Evolutionary conservation across 2,113 vertebrate species (phyloP).

Genomic region (Nycticebus coucang): DNA sequence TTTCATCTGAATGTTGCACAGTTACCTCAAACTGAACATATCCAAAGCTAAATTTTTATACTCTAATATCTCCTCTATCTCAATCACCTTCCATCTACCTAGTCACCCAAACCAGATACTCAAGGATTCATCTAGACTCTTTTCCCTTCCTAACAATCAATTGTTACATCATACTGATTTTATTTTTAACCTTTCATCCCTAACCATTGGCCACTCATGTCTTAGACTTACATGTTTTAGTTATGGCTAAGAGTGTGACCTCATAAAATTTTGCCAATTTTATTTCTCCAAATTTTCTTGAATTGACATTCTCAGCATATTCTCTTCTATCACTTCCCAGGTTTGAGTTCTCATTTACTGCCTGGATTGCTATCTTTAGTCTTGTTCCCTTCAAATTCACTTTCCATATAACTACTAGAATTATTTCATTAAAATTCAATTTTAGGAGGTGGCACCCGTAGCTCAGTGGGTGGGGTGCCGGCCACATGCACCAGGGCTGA

Average conservation of each 20-base stretch:
- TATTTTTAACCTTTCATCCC: background rate
- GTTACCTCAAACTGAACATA: background rate
- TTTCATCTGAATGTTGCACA: background rate
- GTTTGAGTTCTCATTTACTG: background rate
- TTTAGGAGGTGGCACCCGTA: background rate
- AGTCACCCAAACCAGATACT: background rate
- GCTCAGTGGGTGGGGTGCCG: no score
- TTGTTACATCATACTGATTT: background rate
- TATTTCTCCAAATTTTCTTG: slow-evolving; percentile 9
- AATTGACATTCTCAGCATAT: slow-evolving; percentile 16
- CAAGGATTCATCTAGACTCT: background rate
- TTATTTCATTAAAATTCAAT: slow-evolving; percentile 29
- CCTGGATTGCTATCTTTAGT: background rate
- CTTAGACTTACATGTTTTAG: background rate
- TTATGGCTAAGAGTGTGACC: background rate
- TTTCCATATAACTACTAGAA: background rate
- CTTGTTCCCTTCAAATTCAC: background rate
- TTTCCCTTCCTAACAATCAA: background rate
- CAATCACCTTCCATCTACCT: background rate
- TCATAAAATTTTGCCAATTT: background rate
- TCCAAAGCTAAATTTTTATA: background rate
- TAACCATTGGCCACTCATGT: background rate
- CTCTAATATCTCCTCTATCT: background rate
- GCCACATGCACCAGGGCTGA: no score
- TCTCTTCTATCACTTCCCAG: background rate